phyloP scores from a whole-genome alignment of 2,113 vertebrate genomes.

The Cisticola juncidis region DNA sequence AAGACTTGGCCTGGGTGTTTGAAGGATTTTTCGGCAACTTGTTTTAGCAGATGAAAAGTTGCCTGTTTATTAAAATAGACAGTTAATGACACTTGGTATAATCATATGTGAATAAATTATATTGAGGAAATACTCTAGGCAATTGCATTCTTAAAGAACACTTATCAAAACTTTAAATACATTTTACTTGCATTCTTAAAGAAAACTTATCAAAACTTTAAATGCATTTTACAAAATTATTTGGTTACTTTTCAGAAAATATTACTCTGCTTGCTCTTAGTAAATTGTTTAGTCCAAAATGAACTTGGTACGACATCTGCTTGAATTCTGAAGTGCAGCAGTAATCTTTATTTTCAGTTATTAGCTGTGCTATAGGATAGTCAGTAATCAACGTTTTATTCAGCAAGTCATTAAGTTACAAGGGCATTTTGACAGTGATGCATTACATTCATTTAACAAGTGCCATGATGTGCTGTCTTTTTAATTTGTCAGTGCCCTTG shows the following conservation, averaged over 20 bases:
- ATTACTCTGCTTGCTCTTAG: neutral
- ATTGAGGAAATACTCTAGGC: neutral
- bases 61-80: neutral
- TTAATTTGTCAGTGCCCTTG: constrained; percentile 28
- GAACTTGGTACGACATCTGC: neutral
- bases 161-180: neutral
- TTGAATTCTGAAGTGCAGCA: neutral
- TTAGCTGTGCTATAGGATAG: neutral
- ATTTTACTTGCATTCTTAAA: neutral
- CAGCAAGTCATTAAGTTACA: constrained; percentile 58
- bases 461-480: neutral
- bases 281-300: neutral
- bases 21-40: neutral
- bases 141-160: neutral
- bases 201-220: neutral
- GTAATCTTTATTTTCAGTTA: neutral
- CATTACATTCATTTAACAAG: constrained; percentile 37
- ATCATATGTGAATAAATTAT: neutral
- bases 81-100: neutral
- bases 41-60: neutral
- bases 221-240: neutral
- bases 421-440: constrained; percentile 51
- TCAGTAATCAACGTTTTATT: neutral
- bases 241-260: neutral
- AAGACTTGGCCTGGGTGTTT: neutral